Evolutionary conservation across 2,113 vertebrate genomes (phyloP).

Genomic region (Hippolais icterina): DNA sequence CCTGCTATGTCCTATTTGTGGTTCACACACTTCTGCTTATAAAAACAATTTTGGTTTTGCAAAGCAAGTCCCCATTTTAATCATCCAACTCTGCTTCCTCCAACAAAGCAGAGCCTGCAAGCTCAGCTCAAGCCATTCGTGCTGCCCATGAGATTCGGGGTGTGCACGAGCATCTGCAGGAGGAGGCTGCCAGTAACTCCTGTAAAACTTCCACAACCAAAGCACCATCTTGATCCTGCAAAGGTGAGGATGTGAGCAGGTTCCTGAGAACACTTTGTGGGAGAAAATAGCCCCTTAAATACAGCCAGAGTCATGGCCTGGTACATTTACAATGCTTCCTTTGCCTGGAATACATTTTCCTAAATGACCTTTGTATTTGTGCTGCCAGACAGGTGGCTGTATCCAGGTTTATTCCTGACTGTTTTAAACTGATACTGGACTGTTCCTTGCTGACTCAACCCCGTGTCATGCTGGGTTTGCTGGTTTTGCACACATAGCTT

Average conservation of each 20-base stretch:
- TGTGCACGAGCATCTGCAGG: accelerated
- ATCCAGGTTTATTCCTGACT: background rate
- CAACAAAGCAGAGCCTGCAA: background rate
- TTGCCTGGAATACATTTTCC: background rate
- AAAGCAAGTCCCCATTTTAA: background rate
- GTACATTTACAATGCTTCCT: background rate
- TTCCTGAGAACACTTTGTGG: background rate
- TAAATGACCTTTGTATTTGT: background rate
- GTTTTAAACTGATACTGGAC: background rate
- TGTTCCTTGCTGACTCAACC: background rate
- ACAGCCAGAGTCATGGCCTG: background rate
- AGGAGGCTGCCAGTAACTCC: background rate
- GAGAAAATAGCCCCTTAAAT: background rate
- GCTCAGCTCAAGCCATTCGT: accelerated
- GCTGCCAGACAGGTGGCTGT: background rate
- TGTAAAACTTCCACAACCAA: background rate
- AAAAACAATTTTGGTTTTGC: background rate
- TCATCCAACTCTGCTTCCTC: background rate
- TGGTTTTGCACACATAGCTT: background rate
- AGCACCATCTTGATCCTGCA: background rate
- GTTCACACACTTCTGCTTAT: background rate
- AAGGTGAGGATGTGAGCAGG: accelerated
- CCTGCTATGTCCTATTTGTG: background rate
- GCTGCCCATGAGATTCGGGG: background rate
- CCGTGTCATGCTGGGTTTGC: background rate